phyloP scores from a whole-genome alignment of 2,888 invertebrate genomes.

The Andrena marginata region DNA sequence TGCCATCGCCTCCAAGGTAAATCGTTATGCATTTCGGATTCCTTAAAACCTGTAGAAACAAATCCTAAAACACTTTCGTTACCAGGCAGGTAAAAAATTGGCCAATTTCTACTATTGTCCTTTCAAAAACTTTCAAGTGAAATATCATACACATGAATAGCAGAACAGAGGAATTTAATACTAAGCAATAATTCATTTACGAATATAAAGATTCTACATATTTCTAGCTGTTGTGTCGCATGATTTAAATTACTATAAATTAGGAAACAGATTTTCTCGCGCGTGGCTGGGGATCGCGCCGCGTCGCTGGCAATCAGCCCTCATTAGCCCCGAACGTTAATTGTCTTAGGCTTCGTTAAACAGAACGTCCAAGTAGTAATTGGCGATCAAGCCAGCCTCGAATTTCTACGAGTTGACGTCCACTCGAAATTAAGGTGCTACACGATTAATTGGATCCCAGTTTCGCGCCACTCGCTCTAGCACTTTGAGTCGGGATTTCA shows the following conservation, averaged over 20 bases:
- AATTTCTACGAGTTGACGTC: conserved; percentile 42
- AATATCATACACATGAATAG: no score
- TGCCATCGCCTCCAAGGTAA: no score
- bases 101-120: no score
- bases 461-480: neutral
- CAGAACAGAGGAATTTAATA: no score
- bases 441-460: conserved; percentile 44
- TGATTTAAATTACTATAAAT: neutral
- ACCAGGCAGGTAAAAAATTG: no score
- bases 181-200: no score
- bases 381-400: conserved; percentile 48
- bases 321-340: conserved; percentile 49
- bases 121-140: no score
- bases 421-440: conserved; percentile 30
- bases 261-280: neutral
- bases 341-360: conserved; percentile 57
- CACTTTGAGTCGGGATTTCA: neutral
- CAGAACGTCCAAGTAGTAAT: conserved; percentile 58
- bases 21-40: no score
- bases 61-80: no score
- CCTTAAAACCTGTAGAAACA: no score
- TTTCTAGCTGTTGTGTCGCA: no score
- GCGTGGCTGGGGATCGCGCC: neutral
- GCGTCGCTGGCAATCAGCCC: conserved; percentile 31
- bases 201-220: no score